Percentiles rank a stretch among this genome's conserved stretches.
These are phyloP conservation scores for Orientallactaga bullata DNA, from an alignment of 2,113 vertebrate species.

Conservation along the genomic window DNA sequence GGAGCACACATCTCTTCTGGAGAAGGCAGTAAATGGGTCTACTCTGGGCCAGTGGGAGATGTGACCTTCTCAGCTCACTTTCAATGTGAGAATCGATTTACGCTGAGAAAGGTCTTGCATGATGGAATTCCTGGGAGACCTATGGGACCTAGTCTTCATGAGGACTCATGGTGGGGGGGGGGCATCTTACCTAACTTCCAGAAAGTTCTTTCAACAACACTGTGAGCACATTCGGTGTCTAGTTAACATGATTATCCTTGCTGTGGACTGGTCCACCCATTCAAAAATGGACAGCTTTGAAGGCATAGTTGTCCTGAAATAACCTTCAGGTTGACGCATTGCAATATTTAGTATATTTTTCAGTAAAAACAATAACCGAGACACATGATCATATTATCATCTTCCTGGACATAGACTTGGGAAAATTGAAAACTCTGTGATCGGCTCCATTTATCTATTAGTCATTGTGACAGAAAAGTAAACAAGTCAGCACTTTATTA, in stretches of 20 bases:
- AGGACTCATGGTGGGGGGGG: neutral
- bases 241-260: neutral
- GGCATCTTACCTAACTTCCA: too few species aligned
- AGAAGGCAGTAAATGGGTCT: neutral
- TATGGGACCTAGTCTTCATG: too few species aligned
- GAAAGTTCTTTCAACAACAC: neutral
- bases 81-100: neutral
- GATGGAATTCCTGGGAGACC: neutral
- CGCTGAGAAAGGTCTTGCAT: neutral
- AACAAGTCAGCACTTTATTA: neutral
- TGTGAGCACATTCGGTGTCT: neutral
- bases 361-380: neutral
- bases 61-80: neutral
- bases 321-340: neutral
- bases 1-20: neutral
- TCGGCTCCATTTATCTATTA: neutral
- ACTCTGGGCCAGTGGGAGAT: neutral
- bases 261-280: too few species aligned
- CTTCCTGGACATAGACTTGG: neutral
- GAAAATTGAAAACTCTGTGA: neutral
- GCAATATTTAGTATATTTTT: neutral
- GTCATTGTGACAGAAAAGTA: slow-evolving; percentile 7
- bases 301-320: neutral
- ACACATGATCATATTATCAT: slow-evolving; percentile 3
- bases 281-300: neutral